phyloP scores from a whole-genome alignment of 2,888 invertebrate genomes.

The Xanthorhoe spadicearia region DNA sequence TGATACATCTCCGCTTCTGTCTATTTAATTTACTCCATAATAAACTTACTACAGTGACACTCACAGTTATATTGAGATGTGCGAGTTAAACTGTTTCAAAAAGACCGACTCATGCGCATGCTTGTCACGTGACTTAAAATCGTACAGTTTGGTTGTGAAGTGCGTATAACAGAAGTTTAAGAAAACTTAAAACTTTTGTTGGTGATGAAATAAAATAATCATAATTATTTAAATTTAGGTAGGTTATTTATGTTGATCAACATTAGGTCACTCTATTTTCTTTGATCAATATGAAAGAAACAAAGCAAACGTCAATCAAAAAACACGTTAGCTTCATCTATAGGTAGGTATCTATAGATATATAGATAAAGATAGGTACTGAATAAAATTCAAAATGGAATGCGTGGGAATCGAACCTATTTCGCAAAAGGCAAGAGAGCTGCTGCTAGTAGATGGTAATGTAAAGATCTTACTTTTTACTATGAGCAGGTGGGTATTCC shows the following conservation, averaged over 20 bases:
- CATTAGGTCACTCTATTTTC: too few species aligned
- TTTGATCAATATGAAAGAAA: too few species aligned
- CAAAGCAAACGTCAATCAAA: too few species aligned
- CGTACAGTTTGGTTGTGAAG: slow-evolving; percentile 4
- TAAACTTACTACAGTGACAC: slow-evolving; percentile 5
- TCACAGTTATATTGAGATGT: slow-evolving; percentile 27
- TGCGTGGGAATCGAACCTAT: too few species aligned
- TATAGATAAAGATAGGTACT: too few species aligned
- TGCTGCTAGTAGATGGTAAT: not conserved
- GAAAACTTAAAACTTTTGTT: too few species aligned
- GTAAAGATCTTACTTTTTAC: not conserved
- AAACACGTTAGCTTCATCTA: too few species aligned
- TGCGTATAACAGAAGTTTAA: not conserved
- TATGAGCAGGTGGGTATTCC: not conserved
- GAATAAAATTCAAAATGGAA: too few species aligned
- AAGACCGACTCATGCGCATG: slow-evolving; percentile 23
- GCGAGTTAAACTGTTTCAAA: slow-evolving; percentile 20
- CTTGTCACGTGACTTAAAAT: slow-evolving; percentile 19
- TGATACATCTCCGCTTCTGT: not conserved
- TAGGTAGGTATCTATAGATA: too few species aligned
- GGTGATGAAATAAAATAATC: too few species aligned
- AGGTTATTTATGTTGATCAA: too few species aligned
- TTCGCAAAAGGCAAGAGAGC: not conserved
- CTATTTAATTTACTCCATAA: not conserved
- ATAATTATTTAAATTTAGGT: too few species aligned